Evolutionary conservation across 2,888 invertebrate species (phyloP).

Genomic region (Leucophora obtusa): DNA sequence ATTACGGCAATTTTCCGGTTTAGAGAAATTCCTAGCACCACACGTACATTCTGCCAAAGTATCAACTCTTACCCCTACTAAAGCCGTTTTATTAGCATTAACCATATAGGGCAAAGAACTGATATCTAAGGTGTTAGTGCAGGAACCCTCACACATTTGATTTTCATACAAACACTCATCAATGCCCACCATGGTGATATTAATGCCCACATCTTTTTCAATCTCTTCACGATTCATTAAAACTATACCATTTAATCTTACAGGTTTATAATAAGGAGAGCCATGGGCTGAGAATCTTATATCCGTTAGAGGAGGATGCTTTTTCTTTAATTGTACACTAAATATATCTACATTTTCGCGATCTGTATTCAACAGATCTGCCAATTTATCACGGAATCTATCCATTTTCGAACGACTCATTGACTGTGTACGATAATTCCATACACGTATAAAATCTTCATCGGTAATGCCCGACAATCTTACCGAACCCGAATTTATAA

Average conservation of each 20-base stretch:
- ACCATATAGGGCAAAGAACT: conserved; percentile 95
- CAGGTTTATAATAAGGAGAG: conserved; percentile 96
- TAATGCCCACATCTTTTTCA: conserved; percentile 95
- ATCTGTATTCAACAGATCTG: conserved; percentile 90
- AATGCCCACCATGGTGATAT: conserved; percentile 98
- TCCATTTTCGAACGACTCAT: conserved; percentile 93
- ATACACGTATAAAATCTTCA: conserved; percentile 96
- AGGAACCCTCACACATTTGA: conserved; percentile 96
- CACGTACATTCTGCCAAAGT: conserved; percentile 95
- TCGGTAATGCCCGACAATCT: conserved; percentile 95
- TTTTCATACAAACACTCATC: conserved; percentile 97
- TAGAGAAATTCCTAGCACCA: conserved; percentile 94
- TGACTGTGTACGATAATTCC: conserved; percentile 93
- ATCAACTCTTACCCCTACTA: conserved; percentile 97
- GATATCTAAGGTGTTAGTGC: conserved; percentile 94
- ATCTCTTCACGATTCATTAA: conserved; percentile 96
- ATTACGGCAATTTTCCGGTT: conserved; percentile 92
- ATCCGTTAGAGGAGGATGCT: conserved; percentile 93
- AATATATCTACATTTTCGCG: conserved; percentile 96
- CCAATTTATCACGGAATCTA: conserved; percentile 92
- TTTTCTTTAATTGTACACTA: conserved; percentile 93
- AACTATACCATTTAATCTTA: conserved; percentile 95
- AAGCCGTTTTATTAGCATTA: conserved; percentile 96
- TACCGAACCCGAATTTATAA: conserved; percentile 96
- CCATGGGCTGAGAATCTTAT: conserved; percentile 96